These are phyloP conservation scores for Mythimna lalbum DNA, from an alignment of 2,888 invertebrate genomes.

Conservation along the genomic window DNA sequence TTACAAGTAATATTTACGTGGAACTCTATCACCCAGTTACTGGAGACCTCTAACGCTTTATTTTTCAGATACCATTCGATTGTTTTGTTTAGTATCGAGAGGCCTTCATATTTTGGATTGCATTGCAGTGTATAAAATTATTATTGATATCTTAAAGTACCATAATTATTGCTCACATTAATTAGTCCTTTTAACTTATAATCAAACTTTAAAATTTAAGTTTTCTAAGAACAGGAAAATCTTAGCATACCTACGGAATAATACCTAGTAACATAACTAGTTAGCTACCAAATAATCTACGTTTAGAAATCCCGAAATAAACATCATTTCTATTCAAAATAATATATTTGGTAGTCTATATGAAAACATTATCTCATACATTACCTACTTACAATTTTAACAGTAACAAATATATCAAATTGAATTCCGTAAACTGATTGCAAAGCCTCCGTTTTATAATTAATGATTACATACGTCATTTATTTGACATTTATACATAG, in stretches of 20 bases:
- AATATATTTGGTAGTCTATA: background rate
- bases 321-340: background rate
- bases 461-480: background rate
- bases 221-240: background rate
- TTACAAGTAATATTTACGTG: slow-evolving; percentile 18
- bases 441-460: slow-evolving; percentile 4
- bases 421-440: slow-evolving; percentile 6
- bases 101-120: slow-evolving; percentile 12
- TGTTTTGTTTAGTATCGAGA: slow-evolving; percentile 28
- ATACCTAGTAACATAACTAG: background rate
- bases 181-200: background rate
- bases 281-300: background rate
- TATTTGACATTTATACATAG: slow-evolving; percentile 30
- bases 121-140: background rate
- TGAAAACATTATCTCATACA: background rate
- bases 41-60: slow-evolving; percentile 17
- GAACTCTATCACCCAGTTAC: slow-evolving; percentile 27
- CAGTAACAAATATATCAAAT: background rate
- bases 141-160: background rate
- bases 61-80: background rate
- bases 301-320: background rate
- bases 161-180: background rate
- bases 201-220: background rate
- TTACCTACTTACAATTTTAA: slow-evolving; percentile 9
- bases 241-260: background rate